These are phyloP conservation scores for Holotrichia oblita DNA, from an alignment of 1,140 invertebrate species.

Conservation along the genomic window DNA sequence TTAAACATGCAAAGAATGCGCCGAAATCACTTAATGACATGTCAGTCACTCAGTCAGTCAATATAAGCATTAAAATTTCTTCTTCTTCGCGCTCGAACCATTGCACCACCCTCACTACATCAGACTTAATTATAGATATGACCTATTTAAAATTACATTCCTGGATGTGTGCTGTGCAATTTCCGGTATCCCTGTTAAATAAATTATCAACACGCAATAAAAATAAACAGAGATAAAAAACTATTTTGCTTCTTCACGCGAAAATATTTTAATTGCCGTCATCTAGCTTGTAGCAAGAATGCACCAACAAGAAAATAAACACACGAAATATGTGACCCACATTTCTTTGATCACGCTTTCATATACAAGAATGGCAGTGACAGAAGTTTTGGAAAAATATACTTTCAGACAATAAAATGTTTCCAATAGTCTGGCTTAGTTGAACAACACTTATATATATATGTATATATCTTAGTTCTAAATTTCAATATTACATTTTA, in stretches of 20 bases:
- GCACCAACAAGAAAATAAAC: slow-evolving; percentile 24
- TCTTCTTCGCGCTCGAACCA: slow-evolving; percentile 1
- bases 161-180: not conserved
- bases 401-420: no score
- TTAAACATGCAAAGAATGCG: not conserved
- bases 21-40: slow-evolving; percentile 6
- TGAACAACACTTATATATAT: no score
- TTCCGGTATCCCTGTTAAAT: slow-evolving; percentile 25
- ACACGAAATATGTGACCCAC: slow-evolving; percentile 8
- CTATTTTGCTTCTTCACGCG: not conserved
- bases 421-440: no score
- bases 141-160: slow-evolving; percentile 27
- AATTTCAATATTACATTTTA: no score
- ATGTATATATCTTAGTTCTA: no score
- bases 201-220: slow-evolving; percentile 3
- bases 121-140: slow-evolving; percentile 31
- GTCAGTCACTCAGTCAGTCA: slow-evolving; percentile 7
- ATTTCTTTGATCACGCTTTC: not conserved
- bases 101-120: slow-evolving; percentile 6
- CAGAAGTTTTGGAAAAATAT: no score
- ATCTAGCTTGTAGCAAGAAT: slow-evolving; percentile 9
- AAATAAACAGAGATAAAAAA: not conserved
- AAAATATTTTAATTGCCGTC: slow-evolving; percentile 27
- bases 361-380: not conserved
- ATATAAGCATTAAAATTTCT: not conserved